phyloP scores from a whole-genome alignment of 2,797 vertebrate genomes.

The Orestias chungarensis region DNA sequence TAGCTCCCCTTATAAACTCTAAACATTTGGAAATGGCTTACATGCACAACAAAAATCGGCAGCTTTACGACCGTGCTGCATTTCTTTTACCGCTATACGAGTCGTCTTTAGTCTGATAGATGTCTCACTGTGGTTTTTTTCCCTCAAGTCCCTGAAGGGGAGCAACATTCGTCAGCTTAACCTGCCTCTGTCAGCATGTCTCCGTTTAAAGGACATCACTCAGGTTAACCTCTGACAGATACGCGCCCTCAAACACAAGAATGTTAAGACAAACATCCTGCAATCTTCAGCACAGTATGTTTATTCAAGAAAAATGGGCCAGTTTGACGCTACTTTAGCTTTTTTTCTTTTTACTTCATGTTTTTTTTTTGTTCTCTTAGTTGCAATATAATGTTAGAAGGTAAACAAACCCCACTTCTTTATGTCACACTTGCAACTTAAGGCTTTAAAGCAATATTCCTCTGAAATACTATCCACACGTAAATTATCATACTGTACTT shows the following conservation, averaged over 20 bases:
- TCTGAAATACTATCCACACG: too few relatives aligned
- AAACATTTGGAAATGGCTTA: too few relatives aligned
- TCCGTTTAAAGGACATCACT: conserved; percentile 52
- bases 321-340: too few relatives aligned
- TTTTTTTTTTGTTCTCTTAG: too few relatives aligned
- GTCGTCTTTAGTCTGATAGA: not conserved
- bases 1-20: too few relatives aligned
- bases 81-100: not conserved
- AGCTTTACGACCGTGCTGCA: not conserved
- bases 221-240: conserved; percentile 50
- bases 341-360: too few relatives aligned
- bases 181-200: conserved; percentile 43
- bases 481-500: too few relatives aligned
- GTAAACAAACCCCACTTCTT: not conserved
- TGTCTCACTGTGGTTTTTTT: conserved; percentile 17
- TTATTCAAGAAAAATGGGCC: too few relatives aligned
- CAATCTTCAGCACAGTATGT: too few relatives aligned
- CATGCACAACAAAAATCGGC: not conserved
- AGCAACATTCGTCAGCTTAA: conserved; percentile 36
- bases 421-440: not conserved
- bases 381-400: not conserved
- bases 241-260: conserved; percentile 37
- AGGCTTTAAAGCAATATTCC: not conserved
- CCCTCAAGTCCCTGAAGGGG: conserved; percentile 23
- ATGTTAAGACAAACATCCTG: too few relatives aligned